Percentiles rank a stretch among this genome's conserved stretches.
phyloP scores from a whole-genome alignment of 2,797 vertebrate species.

The Melopsittacus undulatus region DNA sequence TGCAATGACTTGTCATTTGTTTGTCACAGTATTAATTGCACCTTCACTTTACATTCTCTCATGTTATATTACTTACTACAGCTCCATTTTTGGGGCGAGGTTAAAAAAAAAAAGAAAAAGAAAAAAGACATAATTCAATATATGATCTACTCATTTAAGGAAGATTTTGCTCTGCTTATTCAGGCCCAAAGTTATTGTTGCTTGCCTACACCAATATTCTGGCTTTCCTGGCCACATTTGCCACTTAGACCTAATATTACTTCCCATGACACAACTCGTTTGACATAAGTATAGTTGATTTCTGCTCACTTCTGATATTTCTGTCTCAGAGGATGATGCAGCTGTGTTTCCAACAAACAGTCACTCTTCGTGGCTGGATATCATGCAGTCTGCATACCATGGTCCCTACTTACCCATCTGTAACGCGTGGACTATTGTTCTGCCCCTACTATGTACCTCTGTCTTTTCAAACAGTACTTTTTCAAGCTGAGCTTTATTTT shows the following conservation, averaged over 20 bases:
- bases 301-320: fast-evolving
- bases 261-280: background rate
- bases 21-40: background rate
- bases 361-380: background rate
- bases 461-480: background rate
- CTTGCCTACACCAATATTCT: background rate
- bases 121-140: background rate
- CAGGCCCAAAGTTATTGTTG: background rate
- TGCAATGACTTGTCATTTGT: background rate
- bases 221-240: background rate
- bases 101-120: background rate
- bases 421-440: background rate
- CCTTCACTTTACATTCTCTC: background rate
- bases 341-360: background rate
- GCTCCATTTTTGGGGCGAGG: background rate
- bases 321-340: background rate
- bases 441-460: background rate
- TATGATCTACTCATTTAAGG: background rate
- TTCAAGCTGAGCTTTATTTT: background rate
- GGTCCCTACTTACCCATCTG: background rate
- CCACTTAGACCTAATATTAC: background rate
- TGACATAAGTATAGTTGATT: background rate
- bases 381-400: background rate
- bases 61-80: background rate
- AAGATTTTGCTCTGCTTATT: background rate